These are phyloP conservation scores for Mus spretus DNA, from an alignment of 2,797 vertebrate species.

Conservation along the genomic window DNA sequence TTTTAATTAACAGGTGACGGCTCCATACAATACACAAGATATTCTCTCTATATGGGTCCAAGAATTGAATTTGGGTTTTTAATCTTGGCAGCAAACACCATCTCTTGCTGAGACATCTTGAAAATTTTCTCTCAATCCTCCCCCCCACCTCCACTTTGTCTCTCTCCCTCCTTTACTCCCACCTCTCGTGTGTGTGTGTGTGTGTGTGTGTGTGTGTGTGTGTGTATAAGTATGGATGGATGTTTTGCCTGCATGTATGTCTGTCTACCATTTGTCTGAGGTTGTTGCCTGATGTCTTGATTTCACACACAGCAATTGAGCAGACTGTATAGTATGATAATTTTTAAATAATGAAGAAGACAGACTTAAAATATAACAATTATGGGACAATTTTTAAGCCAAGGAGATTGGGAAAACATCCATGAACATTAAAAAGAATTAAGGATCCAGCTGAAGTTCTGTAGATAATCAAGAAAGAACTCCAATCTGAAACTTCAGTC, in stretches of 20 bases:
- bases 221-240: too few species aligned
- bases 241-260: neutral
- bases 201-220: neutral
- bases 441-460: neutral
- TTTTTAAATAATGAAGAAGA: neutral
- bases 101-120: neutral
- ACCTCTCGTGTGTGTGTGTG: neutral
- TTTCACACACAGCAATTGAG: neutral
- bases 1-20: too few species aligned
- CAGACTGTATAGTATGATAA: neutral
- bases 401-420: neutral
- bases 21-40: too few species aligned
- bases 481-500: neutral
- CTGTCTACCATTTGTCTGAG: neutral
- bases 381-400: neutral
- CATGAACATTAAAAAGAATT: neutral
- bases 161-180: too few species aligned
- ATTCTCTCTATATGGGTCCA: too few species aligned
- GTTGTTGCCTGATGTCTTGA: neutral
- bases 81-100: neutral
- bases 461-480: neutral
- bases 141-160: neutral
- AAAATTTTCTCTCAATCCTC: neutral
- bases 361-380: neutral
- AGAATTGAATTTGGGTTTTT: neutral